Percentiles rank a stretch among this genome's conserved stretches.
Conservation (phyloP, 2,888 invertebrate species). For the Romanomermis culicivorax region DNA sequence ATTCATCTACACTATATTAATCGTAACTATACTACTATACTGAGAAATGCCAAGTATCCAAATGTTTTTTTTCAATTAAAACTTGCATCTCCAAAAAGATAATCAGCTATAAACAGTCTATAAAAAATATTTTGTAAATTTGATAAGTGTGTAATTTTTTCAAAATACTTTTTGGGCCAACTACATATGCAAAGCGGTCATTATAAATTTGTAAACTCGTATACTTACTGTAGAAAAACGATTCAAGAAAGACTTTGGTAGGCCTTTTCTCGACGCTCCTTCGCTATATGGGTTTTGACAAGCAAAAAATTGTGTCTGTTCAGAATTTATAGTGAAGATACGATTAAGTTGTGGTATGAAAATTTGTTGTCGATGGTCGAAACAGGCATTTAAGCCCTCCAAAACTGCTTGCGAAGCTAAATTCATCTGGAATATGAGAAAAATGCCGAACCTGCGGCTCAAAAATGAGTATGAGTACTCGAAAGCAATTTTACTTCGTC, state of each 20-base stretch:
- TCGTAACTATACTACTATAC: too few species aligned
- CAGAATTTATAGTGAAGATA: conserved; percentile 50
- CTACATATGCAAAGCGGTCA: conserved; percentile 44
- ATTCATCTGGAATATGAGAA: conserved; percentile 44
- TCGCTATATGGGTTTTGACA: conserved; percentile 91
- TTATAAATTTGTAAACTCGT: conserved; percentile 43
- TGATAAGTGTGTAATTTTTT: too few species aligned
- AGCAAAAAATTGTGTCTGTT: conserved; percentile 61
- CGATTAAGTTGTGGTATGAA: conserved; percentile 79
- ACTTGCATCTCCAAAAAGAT: too few species aligned
- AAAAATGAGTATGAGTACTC: too few species aligned
- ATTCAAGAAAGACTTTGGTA: conserved; percentile 89
- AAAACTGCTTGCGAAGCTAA: conserved; percentile 91
- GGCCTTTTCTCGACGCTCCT: conserved; percentile 80
- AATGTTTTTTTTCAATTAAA: too few species aligned
- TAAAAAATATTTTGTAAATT: too few species aligned
- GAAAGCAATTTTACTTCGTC: conserved; percentile 54
- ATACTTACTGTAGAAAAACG: conserved; percentile 64
- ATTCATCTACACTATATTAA: too few species aligned
- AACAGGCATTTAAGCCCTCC: conserved; percentile 90
- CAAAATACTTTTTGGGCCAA: too few species aligned
- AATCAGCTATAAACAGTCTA: too few species aligned
- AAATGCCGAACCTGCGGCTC: too few species aligned
- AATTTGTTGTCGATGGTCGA: conserved; percentile 88
- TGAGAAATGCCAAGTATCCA: too few species aligned